phyloP scores from a whole-genome alignment of 2,797 vertebrate species.

The Sebastes taczanowskii region DNA sequence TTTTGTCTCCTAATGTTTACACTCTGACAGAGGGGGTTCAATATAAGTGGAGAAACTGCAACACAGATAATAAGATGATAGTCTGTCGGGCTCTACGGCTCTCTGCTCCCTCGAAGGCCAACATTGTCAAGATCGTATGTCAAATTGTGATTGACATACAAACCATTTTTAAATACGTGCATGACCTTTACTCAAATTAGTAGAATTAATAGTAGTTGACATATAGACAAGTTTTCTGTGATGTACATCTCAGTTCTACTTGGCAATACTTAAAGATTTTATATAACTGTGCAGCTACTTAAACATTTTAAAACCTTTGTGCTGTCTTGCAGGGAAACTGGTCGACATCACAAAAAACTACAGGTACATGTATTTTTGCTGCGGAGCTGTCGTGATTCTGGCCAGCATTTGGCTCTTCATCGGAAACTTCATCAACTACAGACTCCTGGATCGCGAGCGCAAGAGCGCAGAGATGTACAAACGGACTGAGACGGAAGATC shows the following conservation, averaged over 20 bases:
- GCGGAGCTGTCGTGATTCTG: conserved; percentile 87
- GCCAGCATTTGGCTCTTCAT: conserved; percentile 94
- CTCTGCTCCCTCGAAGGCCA: not conserved
- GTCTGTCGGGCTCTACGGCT: not conserved
- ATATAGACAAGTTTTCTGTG: not conserved
- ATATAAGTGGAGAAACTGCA: not conserved
- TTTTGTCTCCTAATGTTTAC: not conserved
- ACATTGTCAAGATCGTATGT: not conserved
- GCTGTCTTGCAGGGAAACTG: conserved; percentile 88
- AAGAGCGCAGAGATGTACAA: conserved; percentile 80
- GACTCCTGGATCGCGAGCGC: conserved; percentile 89
- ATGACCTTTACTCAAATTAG: not conserved
- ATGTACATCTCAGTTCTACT: not conserved
- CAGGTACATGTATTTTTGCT: conserved; percentile 93
- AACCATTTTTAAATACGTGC: not conserved
- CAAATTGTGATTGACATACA: not conserved
- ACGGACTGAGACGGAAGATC: conserved; percentile 74
- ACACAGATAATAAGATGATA: not conserved
- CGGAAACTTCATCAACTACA: conserved; percentile 95
- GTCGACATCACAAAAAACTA: conserved; percentile 93
- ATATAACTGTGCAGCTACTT: not conserved
- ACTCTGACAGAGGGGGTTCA: not conserved
- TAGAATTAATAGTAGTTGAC: not conserved
- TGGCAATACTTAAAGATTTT: not conserved
- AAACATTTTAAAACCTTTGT: conserved; percentile 38